Evolutionary conservation across 1,140 invertebrate species (phyloP), one percentile per base, ranked within the genome.

Genomic region (Papilio aristodemus): DNA sequence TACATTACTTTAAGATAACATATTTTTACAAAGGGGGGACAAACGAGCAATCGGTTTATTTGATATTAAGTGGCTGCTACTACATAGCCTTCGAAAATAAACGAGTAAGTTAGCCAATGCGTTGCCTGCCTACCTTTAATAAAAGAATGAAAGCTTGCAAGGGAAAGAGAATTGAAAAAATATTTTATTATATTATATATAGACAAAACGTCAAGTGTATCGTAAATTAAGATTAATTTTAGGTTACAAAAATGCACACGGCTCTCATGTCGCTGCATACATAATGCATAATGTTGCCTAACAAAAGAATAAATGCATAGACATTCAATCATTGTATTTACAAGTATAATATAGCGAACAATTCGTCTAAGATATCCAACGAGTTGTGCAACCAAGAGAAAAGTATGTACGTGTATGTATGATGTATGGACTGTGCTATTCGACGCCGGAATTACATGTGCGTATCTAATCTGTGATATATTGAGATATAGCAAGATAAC

Each of bases 401-500:
- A 38, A 19, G 43, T 46, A 66, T 66, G 41, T 66, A 66, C 41
- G 41, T 50, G 43, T 46, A 66, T 66, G 41, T 66, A 66, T 41
- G 63, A 66, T 66, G 63, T 66, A 25, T 32, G 41, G 14, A 66
- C 7, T 9, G 43, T 66, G 22, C 32, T 50, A 66, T 66, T 41
- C 39, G 10, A 14, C 25, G 25, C 62, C 14, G 25, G 63, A 36
- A 66, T 66, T 66, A 66, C 41, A 41, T 66, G 39, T 50, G 63
- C 63, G 63, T 46, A 66, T 66, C 63, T 66, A 66, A 66, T 66
- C 63, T 46, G 63, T 66, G 63, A 66, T 66, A 32, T 66, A 66
- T 66, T 66, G 41, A 36, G 63, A 66, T 66, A 32, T 50, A 22
- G 63, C 41, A 66, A 50, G 63, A 66, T 66, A 66, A 27, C 39